Conservation (phyloP, 2,113 vertebrate species). For the Cochlearius cochlearius region DNA sequence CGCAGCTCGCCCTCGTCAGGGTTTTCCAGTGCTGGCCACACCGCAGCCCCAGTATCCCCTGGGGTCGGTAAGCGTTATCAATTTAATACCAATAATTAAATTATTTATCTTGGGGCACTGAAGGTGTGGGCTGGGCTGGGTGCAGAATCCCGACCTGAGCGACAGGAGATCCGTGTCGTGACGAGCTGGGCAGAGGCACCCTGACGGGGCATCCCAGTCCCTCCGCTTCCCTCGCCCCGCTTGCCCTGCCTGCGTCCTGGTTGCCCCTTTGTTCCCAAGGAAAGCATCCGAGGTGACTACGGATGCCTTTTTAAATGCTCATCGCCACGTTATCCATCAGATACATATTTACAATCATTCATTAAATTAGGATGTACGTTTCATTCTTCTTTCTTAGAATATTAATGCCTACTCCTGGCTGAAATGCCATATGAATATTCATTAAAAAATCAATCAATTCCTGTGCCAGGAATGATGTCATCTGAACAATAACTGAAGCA, state of each 20-base stretch:
- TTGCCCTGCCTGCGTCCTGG: not conserved
- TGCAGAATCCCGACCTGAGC: fast-evolving
- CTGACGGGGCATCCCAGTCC: not conserved
- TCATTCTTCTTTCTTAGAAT: constrained; percentile 66
- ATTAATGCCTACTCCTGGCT: constrained; percentile 53
- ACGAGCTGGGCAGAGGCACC: not conserved
- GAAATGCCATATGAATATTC: constrained; percentile 70
- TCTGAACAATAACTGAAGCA: constrained; percentile 43
- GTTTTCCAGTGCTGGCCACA: not conserved
- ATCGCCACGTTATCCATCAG: constrained; percentile 41
- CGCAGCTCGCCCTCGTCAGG: fast-evolving
- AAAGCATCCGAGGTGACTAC: constrained; percentile 7
- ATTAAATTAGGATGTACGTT: constrained; percentile 57
- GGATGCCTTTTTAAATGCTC: constrained; percentile 38
- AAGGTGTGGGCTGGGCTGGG: not conserved
- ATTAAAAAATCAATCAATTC: constrained; percentile 55
- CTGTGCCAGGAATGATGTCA: constrained; percentile 45
- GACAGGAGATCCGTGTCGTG: not conserved
- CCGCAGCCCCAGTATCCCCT: not conserved
- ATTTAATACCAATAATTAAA: not conserved
- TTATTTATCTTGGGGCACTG: not conserved
- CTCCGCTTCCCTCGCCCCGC: not conserved
- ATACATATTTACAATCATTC: constrained; percentile 54
- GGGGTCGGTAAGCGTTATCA: fast-evolving
- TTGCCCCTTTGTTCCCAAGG: constrained; percentile 1